Conservation (phyloP, 2,888 invertebrate species). For the Rugalucina vietnamica region DNA sequence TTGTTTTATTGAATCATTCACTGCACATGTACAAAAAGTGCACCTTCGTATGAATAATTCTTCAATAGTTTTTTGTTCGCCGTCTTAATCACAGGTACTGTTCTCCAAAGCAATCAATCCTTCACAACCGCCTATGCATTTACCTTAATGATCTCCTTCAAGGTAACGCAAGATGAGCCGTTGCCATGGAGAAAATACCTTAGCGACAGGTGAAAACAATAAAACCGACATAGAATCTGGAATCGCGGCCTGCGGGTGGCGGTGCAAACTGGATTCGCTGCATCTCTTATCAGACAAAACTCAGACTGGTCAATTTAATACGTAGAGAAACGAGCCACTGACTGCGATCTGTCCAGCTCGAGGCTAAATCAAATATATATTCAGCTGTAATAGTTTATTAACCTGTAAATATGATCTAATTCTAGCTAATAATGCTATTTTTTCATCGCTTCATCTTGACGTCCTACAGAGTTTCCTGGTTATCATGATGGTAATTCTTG, state of each 20-base stretch:
- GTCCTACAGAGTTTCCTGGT: not conserved
- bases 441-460: not conserved
- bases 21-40: not conserved
- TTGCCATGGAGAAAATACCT: not conserved
- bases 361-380: not conserved
- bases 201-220: not conserved
- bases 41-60: not conserved
- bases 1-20: not conserved
- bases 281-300: not conserved
- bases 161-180: not conserved
- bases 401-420: not conserved
- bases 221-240: too few species aligned
- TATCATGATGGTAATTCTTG: too few species aligned
- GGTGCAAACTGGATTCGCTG: not conserved
- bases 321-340: not conserved
- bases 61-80: not conserved
- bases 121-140: not conserved
- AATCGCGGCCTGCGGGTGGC: not conserved
- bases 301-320: not conserved
- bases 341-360: not conserved
- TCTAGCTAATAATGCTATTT: not conserved
- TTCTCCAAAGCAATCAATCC: not conserved
- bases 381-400: not conserved
- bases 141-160: not conserved
- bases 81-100: not conserved